A percentile compares a stretch with the other conserved stretches of the same genome.
phyloP scores from a whole-genome alignment of 2,888 invertebrate species.

The Polydrusus tereticollis region DNA sequence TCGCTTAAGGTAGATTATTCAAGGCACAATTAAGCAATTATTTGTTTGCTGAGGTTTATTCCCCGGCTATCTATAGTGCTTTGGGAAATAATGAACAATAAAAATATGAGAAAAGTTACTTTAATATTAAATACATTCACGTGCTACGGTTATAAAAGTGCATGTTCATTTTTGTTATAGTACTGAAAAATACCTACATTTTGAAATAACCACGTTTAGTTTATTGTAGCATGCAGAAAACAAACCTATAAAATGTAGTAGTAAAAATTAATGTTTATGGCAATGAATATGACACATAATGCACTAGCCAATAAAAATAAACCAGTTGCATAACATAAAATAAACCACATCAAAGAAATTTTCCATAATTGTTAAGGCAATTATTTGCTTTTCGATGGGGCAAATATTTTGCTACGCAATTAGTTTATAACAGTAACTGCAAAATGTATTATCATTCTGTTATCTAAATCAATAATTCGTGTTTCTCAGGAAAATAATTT shows the following conservation, averaged over 20 bases:
- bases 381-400: not conserved
- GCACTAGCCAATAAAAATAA: not conserved
- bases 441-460: too few relatives aligned
- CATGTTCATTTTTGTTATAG: not conserved
- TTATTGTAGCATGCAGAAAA: not conserved
- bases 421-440: too few relatives aligned
- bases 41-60: too few relatives aligned
- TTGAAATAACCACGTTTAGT: not conserved
- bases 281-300: not conserved
- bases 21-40: too few relatives aligned
- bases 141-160: not conserved
- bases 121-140: not conserved
- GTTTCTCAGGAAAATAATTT: too few relatives aligned
- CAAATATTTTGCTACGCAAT: not conserved
- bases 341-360: not conserved
- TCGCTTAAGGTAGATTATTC: too few relatives aligned
- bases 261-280: not conserved
- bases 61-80: too few relatives aligned
- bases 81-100: too few relatives aligned
- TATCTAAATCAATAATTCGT: too few relatives aligned
- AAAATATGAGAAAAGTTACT: too few relatives aligned
- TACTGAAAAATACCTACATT: not conserved
- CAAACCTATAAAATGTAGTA: not conserved
- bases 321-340: not conserved
- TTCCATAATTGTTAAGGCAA: not conserved